These are phyloP conservation scores for Hiodon alosoides DNA, from an alignment of 2,113 vertebrate species.

Conservation along the genomic window DNA sequence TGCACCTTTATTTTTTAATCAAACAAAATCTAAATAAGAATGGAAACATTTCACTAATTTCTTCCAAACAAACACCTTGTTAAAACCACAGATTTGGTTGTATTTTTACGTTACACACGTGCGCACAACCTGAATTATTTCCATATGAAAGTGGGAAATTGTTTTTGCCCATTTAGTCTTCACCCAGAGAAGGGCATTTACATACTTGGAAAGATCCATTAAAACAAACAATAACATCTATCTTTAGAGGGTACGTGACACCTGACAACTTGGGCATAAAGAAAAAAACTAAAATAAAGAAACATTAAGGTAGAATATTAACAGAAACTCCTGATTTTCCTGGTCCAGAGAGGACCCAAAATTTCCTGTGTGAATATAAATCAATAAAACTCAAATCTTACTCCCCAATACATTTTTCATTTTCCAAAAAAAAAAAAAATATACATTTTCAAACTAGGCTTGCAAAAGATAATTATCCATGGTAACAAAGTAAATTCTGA, in stretches of 20 bases:
- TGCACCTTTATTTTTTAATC: conserved; percentile 19
- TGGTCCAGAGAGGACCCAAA: neutral
- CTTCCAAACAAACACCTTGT: neutral
- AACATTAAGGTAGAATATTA: neutral
- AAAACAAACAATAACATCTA: too few relatives aligned
- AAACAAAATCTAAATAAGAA: conserved; percentile 18
- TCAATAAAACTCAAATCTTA: neutral
- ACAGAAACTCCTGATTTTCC: neutral
- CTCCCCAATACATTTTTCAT: neutral
- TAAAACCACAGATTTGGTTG: neutral
- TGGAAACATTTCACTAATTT: conserved; percentile 1
- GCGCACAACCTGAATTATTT: conserved; percentile 21
- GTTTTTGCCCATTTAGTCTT: conserved; percentile 28
- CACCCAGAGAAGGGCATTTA: conserved; percentile 24
- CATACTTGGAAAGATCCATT: too few relatives aligned
- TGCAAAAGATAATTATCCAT: neutral
- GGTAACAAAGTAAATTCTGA: neutral
- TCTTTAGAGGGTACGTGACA: too few relatives aligned
- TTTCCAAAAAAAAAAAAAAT: too few relatives aligned
- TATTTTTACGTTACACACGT: conserved; percentile 19
- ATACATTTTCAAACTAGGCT: too few relatives aligned
- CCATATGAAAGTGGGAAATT: conserved; percentile 9
- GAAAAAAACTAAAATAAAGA: conserved; percentile 23
- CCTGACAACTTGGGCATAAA: conserved; percentile 22
- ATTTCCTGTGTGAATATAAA: neutral